phyloP scores from a whole-genome alignment of 2,797 vertebrate species.

The Linurgus olivaceus region DNA sequence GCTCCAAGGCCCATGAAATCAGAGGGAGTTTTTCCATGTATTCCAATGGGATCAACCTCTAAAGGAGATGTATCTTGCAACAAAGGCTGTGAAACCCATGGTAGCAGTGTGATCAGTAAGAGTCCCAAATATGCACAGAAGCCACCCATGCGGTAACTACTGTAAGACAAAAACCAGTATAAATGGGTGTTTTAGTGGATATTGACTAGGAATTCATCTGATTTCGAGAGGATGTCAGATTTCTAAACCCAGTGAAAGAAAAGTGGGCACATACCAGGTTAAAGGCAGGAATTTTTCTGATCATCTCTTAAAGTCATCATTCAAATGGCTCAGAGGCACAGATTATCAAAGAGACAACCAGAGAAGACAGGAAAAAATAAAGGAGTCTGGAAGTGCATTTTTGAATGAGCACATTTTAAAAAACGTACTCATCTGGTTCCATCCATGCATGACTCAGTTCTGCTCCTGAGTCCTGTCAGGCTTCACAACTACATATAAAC shows the following conservation, averaged over 20 bases:
- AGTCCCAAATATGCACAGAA: neutral
- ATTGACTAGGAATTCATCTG: neutral
- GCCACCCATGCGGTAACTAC: neutral
- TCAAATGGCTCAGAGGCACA: neutral
- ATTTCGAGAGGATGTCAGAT: neutral
- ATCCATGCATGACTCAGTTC: neutral
- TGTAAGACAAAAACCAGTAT: neutral
- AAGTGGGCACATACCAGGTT: neutral
- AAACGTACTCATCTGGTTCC: neutral
- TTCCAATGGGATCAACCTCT: neutral
- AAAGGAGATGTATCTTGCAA: neutral
- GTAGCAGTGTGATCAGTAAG: neutral
- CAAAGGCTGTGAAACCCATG: neutral
- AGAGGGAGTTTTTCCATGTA: neutral
- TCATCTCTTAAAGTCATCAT: neutral
- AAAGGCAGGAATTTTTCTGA: neutral
- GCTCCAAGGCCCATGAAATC: neutral
- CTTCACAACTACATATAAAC: neutral
- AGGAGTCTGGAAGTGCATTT: neutral
- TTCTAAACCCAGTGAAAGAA: neutral
- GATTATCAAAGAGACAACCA: neutral
- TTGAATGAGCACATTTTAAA: neutral
- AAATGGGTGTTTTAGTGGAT: neutral
- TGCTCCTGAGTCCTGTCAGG: neutral
- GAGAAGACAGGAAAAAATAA: neutral